Conservation (phyloP, 2,797 vertebrate species). For the Notamacropus eugenii region DNA sequence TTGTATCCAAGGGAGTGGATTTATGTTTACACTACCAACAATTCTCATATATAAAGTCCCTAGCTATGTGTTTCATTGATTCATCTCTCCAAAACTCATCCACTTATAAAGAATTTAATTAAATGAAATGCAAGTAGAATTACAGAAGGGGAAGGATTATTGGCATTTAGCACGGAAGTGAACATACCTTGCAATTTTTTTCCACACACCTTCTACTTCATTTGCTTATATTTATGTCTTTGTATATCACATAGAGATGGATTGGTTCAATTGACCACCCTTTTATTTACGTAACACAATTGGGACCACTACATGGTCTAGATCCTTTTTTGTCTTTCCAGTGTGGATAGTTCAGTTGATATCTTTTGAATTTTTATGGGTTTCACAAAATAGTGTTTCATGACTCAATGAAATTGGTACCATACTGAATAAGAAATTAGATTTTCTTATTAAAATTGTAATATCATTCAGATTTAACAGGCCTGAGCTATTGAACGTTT, state of each 20-base stretch:
- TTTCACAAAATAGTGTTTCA: not conserved
- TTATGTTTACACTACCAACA: not conserved
- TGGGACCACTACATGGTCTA: not conserved
- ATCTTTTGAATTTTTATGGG: not conserved
- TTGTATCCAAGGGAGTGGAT: not conserved
- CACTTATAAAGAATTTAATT: not conserved
- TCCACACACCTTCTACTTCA: not conserved
- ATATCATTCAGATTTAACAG: no score
- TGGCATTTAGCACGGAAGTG: not conserved
- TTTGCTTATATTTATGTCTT: not conserved
- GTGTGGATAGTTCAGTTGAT: not conserved
- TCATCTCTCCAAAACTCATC: not conserved
- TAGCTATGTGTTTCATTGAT: not conserved
- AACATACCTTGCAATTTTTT: not conserved
- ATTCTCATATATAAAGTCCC: not conserved
- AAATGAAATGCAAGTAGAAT: conserved; percentile 1
- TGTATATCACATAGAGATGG: not conserved
- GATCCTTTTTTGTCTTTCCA: not conserved
- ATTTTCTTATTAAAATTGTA: no score
- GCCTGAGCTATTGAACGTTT: no score
- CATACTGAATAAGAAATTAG: no score
- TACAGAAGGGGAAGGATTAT: not conserved
- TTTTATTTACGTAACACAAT: not conserved
- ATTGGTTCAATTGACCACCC: not conserved
- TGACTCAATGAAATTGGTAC: not conserved